Evolutionary conservation across 2,797 vertebrate genomes (phyloP), one percentile per base, ranked within the genome.

Genomic region (Melanotaenia trifasciata): DNA sequence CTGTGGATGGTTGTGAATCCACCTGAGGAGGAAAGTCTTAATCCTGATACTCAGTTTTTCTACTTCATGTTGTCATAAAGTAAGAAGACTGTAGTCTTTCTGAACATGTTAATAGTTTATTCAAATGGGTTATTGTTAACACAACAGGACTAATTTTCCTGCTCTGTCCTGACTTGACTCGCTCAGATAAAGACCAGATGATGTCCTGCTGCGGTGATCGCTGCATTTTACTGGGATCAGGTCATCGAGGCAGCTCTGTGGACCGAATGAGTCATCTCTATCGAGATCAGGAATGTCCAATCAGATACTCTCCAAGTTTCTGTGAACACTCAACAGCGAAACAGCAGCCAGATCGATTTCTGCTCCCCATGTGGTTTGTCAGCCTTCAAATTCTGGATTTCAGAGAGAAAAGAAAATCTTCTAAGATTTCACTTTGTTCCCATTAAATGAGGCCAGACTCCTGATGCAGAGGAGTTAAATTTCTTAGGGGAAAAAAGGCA

Each of bases 111-210:
- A 32, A 32, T 32, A 32, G 30, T 4, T 32, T 32, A 32, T 32
- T 32, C 5, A 32, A 32, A 32, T 32, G 2, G 4, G 30, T 32
- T 32, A 32, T 32, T 32, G 30, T 32, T 32, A 32, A 6, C 30
- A 32, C 30, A 32, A 32, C 30, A 32, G 4, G 30, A 32, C 30
- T 32, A 32, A 32, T 32, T 32, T 32, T 32, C 30, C 30, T 32
- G 30, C 40, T 43, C 40, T 18, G 45, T 64, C 13, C 50, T 51
- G 50, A n/a, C 18, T n/a, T 9, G 45, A 45, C 14, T 16, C 43
- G 43, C 6, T 11, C 50, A 24, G n/a, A 65, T 35, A 38, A 22
- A 67, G 59, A 60, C 45, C 75, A 81, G 65, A 79, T 74, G 74
- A 65, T 24, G 22, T 74, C 40, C 40, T 43, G 40, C 75, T 4